Percentiles rank a stretch among this genome's conserved stretches.
Evolutionary conservation across 2,113 vertebrate species (phyloP).

Genomic region (Chlorocebus sabaeus): DNA sequence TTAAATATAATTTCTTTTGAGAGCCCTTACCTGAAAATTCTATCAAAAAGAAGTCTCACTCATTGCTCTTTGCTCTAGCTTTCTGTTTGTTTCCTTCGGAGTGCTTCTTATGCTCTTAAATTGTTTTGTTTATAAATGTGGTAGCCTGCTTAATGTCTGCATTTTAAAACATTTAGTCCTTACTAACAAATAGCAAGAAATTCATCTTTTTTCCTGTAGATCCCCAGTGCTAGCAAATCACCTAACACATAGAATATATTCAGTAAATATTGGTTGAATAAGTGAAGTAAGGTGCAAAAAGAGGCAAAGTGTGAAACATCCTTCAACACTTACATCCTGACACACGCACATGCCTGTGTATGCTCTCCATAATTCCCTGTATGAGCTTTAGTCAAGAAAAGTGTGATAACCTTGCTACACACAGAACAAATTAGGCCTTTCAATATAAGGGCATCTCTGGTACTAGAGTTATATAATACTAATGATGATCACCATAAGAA

Average conservation of each 20-base stretch:
- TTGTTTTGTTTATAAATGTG: background rate
- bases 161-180: background rate
- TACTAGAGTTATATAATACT: background rate
- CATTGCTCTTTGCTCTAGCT: background rate
- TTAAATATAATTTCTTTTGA: conserved; percentile 1
- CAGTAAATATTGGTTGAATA: background rate
- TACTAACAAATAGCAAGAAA: background rate
- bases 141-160: background rate
- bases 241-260: background rate
- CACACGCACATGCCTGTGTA: background rate
- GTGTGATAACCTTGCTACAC: background rate
- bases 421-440: background rate
- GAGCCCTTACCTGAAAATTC: background rate
- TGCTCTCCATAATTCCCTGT: background rate
- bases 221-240: background rate
- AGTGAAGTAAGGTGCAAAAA: background rate
- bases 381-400: background rate
- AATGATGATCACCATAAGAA: background rate
- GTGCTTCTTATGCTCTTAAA: background rate
- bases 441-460: background rate
- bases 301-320: background rate
- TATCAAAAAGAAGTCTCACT: background rate
- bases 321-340: background rate
- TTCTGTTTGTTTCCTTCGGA: background rate
- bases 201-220: background rate